phyloP scores from a whole-genome alignment of 2,113 vertebrate species.

The Centrocercus urophasianus region DNA sequence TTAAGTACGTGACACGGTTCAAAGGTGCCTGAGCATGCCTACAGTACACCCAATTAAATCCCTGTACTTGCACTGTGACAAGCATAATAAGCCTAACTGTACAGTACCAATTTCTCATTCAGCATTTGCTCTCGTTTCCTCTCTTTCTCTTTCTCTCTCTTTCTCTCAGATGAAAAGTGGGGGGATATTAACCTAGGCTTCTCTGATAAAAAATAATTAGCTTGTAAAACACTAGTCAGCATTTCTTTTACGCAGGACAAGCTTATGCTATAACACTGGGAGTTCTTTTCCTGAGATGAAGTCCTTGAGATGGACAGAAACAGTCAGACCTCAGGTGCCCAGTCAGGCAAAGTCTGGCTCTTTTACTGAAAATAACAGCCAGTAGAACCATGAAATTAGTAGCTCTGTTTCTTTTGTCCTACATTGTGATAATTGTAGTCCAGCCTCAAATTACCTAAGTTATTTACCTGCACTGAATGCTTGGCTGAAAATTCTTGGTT shows the following conservation, averaged over 20 bases:
- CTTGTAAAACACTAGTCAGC: constrained; percentile 3
- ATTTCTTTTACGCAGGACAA: not conserved
- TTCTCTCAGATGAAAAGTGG: constrained; percentile 41
- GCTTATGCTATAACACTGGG: not conserved
- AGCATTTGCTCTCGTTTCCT: constrained; percentile 52
- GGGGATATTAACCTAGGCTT: not conserved
- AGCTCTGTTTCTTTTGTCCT: not conserved
- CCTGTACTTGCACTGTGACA: constrained; percentile 24
- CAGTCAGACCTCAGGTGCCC: not conserved
- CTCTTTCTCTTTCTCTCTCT: constrained; percentile 66
- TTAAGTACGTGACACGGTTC: not conserved
- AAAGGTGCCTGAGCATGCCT: constrained; percentile 48
- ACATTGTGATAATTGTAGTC: not conserved
- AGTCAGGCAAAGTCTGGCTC: not conserved
- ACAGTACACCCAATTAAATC: constrained; percentile 1
- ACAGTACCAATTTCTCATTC: not conserved
- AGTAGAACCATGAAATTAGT: not conserved
- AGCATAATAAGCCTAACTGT: not conserved
- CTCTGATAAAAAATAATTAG: constrained; percentile 39
- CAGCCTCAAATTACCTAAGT: not conserved
- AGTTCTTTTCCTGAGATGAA: not conserved
- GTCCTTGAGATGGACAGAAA: not conserved
- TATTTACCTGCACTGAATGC: not conserved
- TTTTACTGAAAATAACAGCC: not conserved
- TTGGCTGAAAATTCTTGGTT: not conserved